These are phyloP conservation scores for Cryptocheilus praepositus DNA, from an alignment of 2,888 invertebrate species.

Conservation along the genomic window DNA sequence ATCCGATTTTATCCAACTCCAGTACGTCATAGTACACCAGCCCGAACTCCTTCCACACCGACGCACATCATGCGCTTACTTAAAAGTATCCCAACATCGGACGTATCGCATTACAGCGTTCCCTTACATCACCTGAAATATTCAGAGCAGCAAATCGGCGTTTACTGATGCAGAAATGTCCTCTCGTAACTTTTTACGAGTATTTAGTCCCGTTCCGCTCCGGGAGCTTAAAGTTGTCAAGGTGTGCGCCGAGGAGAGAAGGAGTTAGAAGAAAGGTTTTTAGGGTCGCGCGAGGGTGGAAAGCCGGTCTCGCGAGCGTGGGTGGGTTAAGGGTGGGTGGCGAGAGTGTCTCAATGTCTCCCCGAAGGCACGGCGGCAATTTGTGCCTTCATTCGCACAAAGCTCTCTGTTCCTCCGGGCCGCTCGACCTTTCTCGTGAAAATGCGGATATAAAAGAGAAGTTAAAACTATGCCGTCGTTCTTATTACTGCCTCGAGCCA, in stretches of 20 bases:
- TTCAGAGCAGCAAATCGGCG: too few species aligned
- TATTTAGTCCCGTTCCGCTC: too few species aligned
- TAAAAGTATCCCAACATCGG: too few species aligned
- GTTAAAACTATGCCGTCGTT: slow-evolving; percentile 75
- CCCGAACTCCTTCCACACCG: too few species aligned
- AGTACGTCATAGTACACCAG: too few species aligned
- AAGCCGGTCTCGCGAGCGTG: background rate
- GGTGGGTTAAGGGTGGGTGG: slow-evolving; percentile 6
- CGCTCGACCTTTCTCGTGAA: slow-evolving; percentile 44
- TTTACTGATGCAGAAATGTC: too few species aligned
- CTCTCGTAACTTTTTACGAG: too few species aligned
- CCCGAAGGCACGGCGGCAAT: slow-evolving; percentile 72
- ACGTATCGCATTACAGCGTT: too few species aligned
- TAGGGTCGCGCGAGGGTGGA: background rate
- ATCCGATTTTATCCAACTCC: too few species aligned
- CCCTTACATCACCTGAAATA: too few species aligned
- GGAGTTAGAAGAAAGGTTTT: slow-evolving; percentile 7
- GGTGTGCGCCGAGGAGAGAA: background rate
- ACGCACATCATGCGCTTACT: too few species aligned
- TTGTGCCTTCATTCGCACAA: slow-evolving; percentile 75
- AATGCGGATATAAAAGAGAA: slow-evolving; percentile 73
- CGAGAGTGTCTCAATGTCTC: slow-evolving; percentile 73
- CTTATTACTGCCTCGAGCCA: slow-evolving; percentile 74
- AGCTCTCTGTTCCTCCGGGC: slow-evolving; percentile 47
- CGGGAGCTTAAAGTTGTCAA: background rate